Evolutionary conservation across 1,140 invertebrate genomes (phyloP).

Genomic region (Melanaphis sacchari): DNA sequence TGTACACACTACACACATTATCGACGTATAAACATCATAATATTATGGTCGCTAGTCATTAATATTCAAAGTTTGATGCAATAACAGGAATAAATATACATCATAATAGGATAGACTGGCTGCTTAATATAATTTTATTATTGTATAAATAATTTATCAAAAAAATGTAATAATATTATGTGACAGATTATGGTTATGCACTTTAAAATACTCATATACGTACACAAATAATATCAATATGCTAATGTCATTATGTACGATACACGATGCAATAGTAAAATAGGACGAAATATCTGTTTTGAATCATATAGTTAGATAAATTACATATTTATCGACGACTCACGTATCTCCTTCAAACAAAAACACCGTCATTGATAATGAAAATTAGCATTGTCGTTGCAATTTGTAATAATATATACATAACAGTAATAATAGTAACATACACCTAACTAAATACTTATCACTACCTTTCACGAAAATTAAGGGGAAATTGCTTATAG

Average conservation of each 20-base stretch:
- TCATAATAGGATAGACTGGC: neutral
- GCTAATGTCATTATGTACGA: neutral
- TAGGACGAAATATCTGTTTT: neutral
- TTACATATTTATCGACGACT: neutral
- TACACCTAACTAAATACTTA: neutral
- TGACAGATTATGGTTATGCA: neutral
- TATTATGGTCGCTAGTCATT: neutral
- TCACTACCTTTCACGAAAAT: neutral
- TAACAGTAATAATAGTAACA: too few relatives aligned
- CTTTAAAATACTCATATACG: neutral
- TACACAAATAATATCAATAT: neutral
- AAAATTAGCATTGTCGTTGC: neutral
- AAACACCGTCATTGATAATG: neutral
- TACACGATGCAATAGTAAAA: neutral
- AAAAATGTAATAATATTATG: neutral
- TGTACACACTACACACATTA: neutral
- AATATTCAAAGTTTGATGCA: neutral
- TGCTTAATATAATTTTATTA: neutral
- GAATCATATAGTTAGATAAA: neutral
- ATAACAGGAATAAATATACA: neutral
- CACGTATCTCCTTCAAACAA: neutral
- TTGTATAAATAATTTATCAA: neutral
- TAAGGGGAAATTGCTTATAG: neutral
- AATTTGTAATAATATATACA: neutral
- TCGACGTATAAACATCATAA: neutral